phyloP scores from a whole-genome alignment of 2,797 vertebrate genomes.

The Delichon dasypus region DNA sequence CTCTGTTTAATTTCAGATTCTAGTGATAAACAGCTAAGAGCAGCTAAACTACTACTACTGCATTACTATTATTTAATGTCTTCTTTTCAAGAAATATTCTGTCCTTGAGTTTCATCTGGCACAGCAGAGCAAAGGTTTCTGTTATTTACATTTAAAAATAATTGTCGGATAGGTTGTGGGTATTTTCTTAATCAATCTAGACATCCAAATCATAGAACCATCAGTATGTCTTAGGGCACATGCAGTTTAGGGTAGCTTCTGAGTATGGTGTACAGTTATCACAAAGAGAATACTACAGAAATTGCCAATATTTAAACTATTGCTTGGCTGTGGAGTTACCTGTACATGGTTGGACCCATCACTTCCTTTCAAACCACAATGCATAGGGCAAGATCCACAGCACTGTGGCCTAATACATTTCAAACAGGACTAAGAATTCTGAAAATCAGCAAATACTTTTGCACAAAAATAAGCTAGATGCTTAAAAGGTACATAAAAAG shows the following conservation, averaged over 20 bases:
- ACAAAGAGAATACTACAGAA: not conserved
- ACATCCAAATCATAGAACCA: not conserved
- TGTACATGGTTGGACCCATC: not conserved
- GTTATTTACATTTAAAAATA: not conserved
- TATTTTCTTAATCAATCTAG: not conserved
- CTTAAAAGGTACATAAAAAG: not conserved
- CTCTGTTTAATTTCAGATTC: constrained; percentile 42
- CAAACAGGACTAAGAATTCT: not conserved
- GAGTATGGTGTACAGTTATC: not conserved
- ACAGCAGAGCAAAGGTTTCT: not conserved
- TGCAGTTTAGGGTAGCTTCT: not conserved
- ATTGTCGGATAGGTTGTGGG: not conserved
- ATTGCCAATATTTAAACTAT: not conserved
- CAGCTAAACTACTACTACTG: not conserved
- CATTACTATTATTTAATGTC: not conserved
- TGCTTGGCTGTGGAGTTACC: not conserved
- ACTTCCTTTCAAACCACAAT: not conserved
- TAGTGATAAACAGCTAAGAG: not conserved
- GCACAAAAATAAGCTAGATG: not conserved
- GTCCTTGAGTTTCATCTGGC: not conserved
- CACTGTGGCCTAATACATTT: not conserved
- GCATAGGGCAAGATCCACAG: not conserved
- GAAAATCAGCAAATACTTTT: not conserved
- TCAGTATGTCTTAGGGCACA: not conserved
- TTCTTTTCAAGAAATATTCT: not conserved